These are phyloP conservation scores for Ciona savignyi DNA, from an alignment of 23 tunicate species.

Conservation along the genomic window DNA sequence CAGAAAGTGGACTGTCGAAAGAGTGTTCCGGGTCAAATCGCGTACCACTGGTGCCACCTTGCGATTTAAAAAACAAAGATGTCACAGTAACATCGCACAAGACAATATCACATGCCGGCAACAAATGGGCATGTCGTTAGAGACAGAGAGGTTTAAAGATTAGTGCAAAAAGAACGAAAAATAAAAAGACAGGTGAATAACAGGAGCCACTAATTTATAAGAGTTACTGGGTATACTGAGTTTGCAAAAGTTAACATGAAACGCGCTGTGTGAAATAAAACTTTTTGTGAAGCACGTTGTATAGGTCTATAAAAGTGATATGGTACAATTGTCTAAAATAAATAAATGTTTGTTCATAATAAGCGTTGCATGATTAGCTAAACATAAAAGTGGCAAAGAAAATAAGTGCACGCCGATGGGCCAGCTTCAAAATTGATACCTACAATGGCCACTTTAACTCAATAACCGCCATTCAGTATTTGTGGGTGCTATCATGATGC, in stretches of 20 bases:
- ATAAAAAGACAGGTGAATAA: not conserved
- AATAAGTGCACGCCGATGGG: constrained; percentile 1
- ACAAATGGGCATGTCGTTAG: too few relatives aligned
- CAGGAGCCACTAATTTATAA: not conserved
- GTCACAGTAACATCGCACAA: not conserved
- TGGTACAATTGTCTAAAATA: not conserved
- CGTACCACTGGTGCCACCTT: not conserved
- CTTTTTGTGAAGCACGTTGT: not conserved
- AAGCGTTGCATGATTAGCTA: not conserved
- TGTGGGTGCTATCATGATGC: too few relatives aligned
- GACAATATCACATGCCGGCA: too few relatives aligned
- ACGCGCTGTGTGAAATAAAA: not conserved
- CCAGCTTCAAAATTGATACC: not conserved
- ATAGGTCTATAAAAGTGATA: not conserved
- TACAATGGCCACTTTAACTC: not conserved
- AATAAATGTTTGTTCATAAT: not conserved
- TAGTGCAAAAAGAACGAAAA: not conserved
- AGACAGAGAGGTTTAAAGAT: not conserved
- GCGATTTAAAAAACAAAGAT: not conserved
- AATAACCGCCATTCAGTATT: not conserved
- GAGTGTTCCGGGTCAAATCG: not conserved
- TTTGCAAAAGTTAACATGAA: too few relatives aligned
- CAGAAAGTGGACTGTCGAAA: not conserved
- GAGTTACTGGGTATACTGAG: not conserved
- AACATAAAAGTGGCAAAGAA: not conserved